Base-by-base conservation (phyloP, 2,797 vertebrate genomes). In the Tinamus major region DNA sequence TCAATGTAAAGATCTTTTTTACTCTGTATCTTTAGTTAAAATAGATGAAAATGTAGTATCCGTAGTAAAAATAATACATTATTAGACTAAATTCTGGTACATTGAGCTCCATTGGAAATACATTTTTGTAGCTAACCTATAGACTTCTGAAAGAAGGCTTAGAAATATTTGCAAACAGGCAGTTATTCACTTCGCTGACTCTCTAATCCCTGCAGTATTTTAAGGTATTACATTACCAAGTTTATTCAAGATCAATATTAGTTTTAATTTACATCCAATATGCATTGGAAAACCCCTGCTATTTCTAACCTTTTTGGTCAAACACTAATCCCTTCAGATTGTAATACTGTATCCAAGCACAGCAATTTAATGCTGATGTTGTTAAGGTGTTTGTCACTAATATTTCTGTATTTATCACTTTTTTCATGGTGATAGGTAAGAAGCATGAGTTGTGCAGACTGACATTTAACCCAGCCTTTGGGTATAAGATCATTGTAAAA, bases 51-150 rank as follows among this genome's bases (percentile, higher is more conserved):
- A 59, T 1, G 12, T 24, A 31, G 29, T 58, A 63, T 35, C 13
- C 59, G 35, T 64, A 37, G 55, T 10, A 8, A 70, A 75, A 49
- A 53, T 19, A 3, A 27, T 51, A 16, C 29, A 19, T 44, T 58
- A 29, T 71, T 39, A 27, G 13, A 62, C 13, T 70, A 41, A 92
- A 39, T n/a, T 61, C 29, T 62, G 24, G 9, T 9, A 35, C 4
- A 37, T 48, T 80, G 63, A 87, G 49, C 79, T 94, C 29, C 58
- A 41, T 81, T 89, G 90, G 72, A 87, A 93, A 64, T 9, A 63
- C 5, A 49, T 4, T 94, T 71, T 91, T 80, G 77, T 23, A 17
- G 58, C 29, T 26, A 69, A 24, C 62, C 75, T 79, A 46, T 26
- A 76, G 68, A 92, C 7, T n/a, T 83, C 42, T 67, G 17, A 59